Base-by-base conservation (phyloP, 1,140 invertebrate species). In the Branchinecta lindahli region DNA sequence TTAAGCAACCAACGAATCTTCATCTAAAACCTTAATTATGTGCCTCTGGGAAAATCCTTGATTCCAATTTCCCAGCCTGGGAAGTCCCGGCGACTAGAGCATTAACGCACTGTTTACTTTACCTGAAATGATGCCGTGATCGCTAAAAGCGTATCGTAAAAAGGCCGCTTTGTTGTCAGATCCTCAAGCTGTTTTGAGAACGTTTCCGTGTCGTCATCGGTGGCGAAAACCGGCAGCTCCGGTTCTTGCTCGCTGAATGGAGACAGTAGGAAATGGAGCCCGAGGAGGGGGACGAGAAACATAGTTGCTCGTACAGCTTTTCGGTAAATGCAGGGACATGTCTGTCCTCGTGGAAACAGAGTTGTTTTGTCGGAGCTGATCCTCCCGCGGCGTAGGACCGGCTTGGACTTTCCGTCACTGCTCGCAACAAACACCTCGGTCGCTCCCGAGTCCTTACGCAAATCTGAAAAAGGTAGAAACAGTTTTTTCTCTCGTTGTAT, bases 201-300 rank as follows among this genome's bases (percentile, higher is more conserved):
- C 18, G 12, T 6, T 61, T 61, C 52, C 18, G 52, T 20, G 18
- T 3, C 6, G 18, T 61, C 52, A 61, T 61, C 52, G 12, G 52
- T 15, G 12, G 18, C 52, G 12, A 3, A 15, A 3, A 61, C 52
- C 12, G 52, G 6, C 18, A 61, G 52, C 18, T 61, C 12, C 18
- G 52, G 52, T 15, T 61, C 52, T 61, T 61, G 52, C 18, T 61
- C 52, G 18, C 52, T 61, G 52, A 61, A 61, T 61, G 52, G 52
- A 61, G 52, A 61, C 4, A 61, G 52, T 61, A 61, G 18, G 18
- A 61, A 81, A 72, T 85, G 82, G 8, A 85, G 77, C 15, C 84
- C 84, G 67, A 85, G 80, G 18, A 85, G 74, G 2, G 84, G 84
- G 46, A 85, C 79, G 33, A 85, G 75, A 69, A 85, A 82, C 61